Conservation (phyloP, 2,113 vertebrate genomes). For the Panthera leo region DNA sequence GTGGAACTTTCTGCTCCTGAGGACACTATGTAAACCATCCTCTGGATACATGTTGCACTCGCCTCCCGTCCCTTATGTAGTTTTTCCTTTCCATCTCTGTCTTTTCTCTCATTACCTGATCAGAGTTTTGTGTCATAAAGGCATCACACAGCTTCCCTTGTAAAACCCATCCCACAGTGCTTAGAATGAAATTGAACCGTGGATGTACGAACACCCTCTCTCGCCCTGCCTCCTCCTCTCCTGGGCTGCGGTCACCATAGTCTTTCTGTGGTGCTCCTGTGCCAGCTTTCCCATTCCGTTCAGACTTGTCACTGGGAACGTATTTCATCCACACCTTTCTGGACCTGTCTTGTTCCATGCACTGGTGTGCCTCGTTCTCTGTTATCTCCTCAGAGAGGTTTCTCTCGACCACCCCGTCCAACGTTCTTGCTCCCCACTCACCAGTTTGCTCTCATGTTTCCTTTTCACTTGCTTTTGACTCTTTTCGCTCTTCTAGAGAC, state of each 20-base stretch:
- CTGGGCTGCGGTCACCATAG: accelerated
- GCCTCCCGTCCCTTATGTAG: background rate
- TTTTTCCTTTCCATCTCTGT: background rate
- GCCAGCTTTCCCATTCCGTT: background rate
- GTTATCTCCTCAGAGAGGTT: too few relatives aligned
- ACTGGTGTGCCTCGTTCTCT: too few relatives aligned
- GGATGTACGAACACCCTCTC: accelerated
- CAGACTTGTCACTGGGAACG: background rate
- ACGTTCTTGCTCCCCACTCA: accelerated
- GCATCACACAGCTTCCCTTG: background rate
- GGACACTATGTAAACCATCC: background rate
- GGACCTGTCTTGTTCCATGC: background rate
- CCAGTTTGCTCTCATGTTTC: background rate
- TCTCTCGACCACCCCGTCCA: background rate
- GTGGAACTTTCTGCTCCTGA: background rate
- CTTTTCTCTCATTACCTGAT: background rate
- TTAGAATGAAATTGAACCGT: background rate
- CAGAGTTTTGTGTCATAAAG: background rate
- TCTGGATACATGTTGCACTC: background rate
- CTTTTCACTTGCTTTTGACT: background rate
- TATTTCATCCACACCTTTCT: background rate
- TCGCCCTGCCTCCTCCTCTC: background rate
- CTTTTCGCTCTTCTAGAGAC: background rate
- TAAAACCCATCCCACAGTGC: background rate
- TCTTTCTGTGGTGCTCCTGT: background rate